Base-by-base conservation (phyloP, 2,797 vertebrate species). In the Peromyscus attwateri region DNA sequence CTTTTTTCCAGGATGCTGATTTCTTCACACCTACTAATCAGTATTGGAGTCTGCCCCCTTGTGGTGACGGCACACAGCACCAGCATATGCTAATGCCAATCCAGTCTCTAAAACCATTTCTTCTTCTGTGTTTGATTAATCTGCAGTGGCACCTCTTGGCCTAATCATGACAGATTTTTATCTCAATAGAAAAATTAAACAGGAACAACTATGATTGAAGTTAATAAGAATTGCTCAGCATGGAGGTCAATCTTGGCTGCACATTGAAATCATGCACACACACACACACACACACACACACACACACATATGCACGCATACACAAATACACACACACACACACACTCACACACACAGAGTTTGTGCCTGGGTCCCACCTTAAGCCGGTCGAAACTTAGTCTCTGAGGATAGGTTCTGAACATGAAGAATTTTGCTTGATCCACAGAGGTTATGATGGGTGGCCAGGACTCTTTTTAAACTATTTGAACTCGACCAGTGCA, bases 141-240 rank as follows among this genome's bases (percentile, higher is more conserved):
- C 80, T 92, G 64, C 89, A 73, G 17, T 52, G n/a, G 40, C 83
- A 92, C 34, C 83, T 95, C 52, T 91, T 80, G 83, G 66, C 66
- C 91, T 92, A 87, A 46, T 93, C 80, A 94, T 66, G 93, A 89
- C 55, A 93, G 71, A 91, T 94, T 96, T 93, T 92, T 94, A 95
- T 95, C 87, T 79, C 91, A 89, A 87, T 64, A 95, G 66, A 96
- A 97, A 97, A 94, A 89, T 94, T 84, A 95, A 96, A 90, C 31
- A 95, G 95, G 27, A 96, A 71, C 89, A 80, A 96, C 76, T 89
- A 55, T 90, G 71, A 87, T 73, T 93, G 75, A 82, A 96, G 81
- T 88, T 93, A 96, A 90, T 82, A 94, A n/a, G 55, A 46, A 89
- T 94, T 93, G 75, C 85, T 92, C 95, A 97, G 73, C 92, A 68